Evolutionary conservation across 2,888 invertebrate genomes (phyloP), one percentile per base, ranked within the genome.

Genomic region (Punctoribates punctum): DNA sequence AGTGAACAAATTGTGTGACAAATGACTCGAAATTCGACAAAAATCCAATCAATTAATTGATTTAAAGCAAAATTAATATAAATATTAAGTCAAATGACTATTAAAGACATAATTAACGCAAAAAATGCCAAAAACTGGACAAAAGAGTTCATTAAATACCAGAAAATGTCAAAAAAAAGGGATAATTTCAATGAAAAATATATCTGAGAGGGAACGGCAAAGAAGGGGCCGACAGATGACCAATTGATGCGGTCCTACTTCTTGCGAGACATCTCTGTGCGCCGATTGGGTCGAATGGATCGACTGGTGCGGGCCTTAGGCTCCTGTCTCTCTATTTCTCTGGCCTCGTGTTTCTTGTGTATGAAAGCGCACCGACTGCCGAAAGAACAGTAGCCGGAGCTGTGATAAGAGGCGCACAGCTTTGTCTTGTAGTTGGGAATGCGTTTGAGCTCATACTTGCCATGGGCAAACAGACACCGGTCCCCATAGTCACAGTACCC

Each of bases 401-500:
- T 70, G 67, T 73, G 70, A 38, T 46, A 78, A 13, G 57, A 48
- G 20, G 70, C 29, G 60, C 78, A 78, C 11, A 78, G 13, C 27
- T 75, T 57, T 6, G 78, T 78, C 46, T 70, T 74, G 48, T 78
- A 78, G 51, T 76, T 73, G 20, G 75, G 75, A 27, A 78, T n/a
- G 17, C 48, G 54, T 29, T 78, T 78, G 38, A 78, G 25, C 34
- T 78, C 78, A 34, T 75, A 29, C 15, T 46, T 72, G 0, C 78
- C 78, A 57, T 78, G 78, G 13, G 78, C 78, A 54, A 78, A 78
- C 23, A 77, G 74, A 78, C 78, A 78, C 34, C 72, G 65, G n/a
- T 73, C 75, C n/a, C 70, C 78, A n/a, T 78, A 78, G 17, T 78
- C 73, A 23, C 78, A 78, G 38, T 48, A 27, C 6, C 78, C 78